Evolutionary conservation across 1,140 invertebrate genomes (phyloP).

Genomic region (Ooceraea biroi): DNA sequence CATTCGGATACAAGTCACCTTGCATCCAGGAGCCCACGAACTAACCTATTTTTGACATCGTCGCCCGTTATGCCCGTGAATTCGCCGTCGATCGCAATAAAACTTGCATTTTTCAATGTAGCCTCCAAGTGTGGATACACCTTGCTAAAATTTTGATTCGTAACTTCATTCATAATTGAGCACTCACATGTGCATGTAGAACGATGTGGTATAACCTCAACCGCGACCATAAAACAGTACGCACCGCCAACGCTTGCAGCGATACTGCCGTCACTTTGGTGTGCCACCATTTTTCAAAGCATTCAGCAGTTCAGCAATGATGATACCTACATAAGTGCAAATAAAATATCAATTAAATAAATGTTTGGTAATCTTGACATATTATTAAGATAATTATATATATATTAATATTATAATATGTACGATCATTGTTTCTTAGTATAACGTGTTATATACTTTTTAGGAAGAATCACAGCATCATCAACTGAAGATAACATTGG

Average conservation of each 20-base stretch:
- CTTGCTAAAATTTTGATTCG: slow-evolving; percentile 86
- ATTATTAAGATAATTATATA: no score
- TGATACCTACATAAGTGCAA: no score
- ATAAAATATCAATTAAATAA: no score
- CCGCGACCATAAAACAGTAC: not conserved
- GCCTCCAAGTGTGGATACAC: slow-evolving; percentile 85
- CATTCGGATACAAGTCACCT: not conserved
- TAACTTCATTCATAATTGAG: slow-evolving; percentile 84
- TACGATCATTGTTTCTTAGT: no score
- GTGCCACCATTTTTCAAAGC: no score
- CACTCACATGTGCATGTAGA: not conserved
- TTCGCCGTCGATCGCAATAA: slow-evolving; percentile 90
- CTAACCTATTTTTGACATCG: slow-evolving; percentile 86
- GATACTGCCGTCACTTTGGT: not conserved
- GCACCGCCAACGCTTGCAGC: not conserved
- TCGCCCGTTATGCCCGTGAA: slow-evolving; percentile 88
- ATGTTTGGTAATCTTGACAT: no score
- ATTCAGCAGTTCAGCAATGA: no score
- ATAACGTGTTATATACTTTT: no score
- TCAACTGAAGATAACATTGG: no score
- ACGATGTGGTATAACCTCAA: not conserved
- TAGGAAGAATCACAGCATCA: no score
- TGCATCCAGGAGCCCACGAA: not conserved
- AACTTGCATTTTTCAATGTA: slow-evolving; percentile 85
- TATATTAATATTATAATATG: no score